Evolutionary conservation across 2,888 invertebrate species (phyloP), one percentile per base, ranked within the genome.

Genomic region (Paralinhomoeus sp.): DNA sequence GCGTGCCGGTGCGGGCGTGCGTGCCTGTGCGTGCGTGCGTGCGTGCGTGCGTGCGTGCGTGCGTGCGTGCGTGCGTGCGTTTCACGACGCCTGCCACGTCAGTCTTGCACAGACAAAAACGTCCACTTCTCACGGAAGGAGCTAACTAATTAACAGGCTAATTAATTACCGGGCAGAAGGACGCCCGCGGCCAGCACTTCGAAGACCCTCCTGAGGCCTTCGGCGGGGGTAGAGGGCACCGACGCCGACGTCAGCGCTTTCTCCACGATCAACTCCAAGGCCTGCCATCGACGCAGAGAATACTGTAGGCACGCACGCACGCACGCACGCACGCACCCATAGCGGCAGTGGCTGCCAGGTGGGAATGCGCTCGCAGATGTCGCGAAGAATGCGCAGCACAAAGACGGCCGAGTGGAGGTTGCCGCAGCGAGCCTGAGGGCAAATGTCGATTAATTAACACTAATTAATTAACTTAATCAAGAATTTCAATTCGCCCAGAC

Each of bases 341-440:
- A 82, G 77, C 60, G 79, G 80, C 50, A 93, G 72, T 48, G 85
- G 79, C 54, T 80, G 76, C 89, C 89, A 91, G 47, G 84, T 83
- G 51, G 85, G 83, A 47, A 84, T 79, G 60, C 91, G 76, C 64
- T 81, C 80, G 67, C 89, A 89, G 47, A 93, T 73, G 72, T 91
- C 91, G 54, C 89, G 73, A 67, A 93, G 72, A 61, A 93, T 79
- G 53, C 91, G 75, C 63, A 93, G 87, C 61, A 91, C 78, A 71
- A 91, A 80, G 50, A 89, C 84, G 67, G 89, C 89, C 54, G 84
- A 87, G 68, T 85, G 85, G 62, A 89, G 74, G 53, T 81, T 80
- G 58, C 82, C 80, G 52, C 87, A 89, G 69, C 85, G 82, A 75
- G 89, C 91, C 85, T 85, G 70, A 58, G 56, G 44, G 43, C 43